Evolutionary conservation across 1,140 invertebrate species (phyloP), one percentile per base, ranked within the genome.

Genomic region (Neodiprion lecontei): DNA sequence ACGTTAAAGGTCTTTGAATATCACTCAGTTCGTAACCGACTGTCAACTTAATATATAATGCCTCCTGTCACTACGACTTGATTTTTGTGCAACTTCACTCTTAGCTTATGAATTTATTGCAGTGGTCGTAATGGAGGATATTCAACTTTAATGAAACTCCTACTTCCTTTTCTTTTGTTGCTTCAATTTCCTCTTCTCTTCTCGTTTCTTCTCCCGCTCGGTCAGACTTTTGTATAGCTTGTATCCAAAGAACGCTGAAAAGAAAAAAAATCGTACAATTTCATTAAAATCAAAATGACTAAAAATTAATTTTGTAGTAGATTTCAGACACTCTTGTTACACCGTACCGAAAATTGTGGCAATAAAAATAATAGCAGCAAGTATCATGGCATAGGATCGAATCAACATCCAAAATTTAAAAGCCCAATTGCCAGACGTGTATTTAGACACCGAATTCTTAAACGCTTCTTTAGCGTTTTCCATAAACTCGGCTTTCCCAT

Each of bases 191-290:
- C 89, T 91, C 85, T 95, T 95, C 81, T 94, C 93, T 87, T 94
- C 93, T 78, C 89, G 89, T 82, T 91, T 93, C 48, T 88, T 88
- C 78, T 95, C 92, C 82, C 93, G 94, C 14, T 94, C 93, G 75
- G 90, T 91, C 80, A 95, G 87, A 76, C 93, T 95, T 84, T 92
- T 92, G 86, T 95, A 94, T 53, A 96, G 88, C 85, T 95, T 95
- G 87, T 94, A 96, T 70, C 94, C 92, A 86, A 96, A 95, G 85
- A 95, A 95, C 77, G 92, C 95, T 96, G 90, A n/a, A 92, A 93
- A 79, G 75, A 84, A 84, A 83, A 80, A 83, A 80, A 79, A 77
- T 81, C 69, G 53, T 49, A 48, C 79, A 71, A 14, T 72, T 73
- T 67, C 28, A 76, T 69, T 69, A 17, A 50, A 17, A 11, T 11